Conservation (phyloP, 2,113 vertebrate species). For the Cyprichromis sp. region DNA sequence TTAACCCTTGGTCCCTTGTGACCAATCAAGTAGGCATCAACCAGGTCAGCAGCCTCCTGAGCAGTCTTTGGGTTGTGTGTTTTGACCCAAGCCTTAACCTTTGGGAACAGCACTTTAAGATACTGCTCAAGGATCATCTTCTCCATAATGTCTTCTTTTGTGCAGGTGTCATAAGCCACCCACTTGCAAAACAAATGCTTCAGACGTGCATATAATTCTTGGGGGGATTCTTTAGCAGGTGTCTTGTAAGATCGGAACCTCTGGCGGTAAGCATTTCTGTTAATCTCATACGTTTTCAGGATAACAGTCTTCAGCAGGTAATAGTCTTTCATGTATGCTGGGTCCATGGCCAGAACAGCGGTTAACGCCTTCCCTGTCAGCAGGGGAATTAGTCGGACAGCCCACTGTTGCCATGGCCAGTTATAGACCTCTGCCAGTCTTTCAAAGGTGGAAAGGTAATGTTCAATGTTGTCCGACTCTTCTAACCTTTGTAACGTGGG, state of each 20-base stretch:
- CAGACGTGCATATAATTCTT: not conserved
- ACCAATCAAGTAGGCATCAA: not conserved
- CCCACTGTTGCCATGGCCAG: not conserved
- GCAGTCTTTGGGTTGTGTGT: not conserved
- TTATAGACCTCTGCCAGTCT: not conserved
- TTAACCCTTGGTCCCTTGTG: not conserved
- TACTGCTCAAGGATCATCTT: not conserved
- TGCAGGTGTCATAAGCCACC: not conserved
- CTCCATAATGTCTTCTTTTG: not conserved
- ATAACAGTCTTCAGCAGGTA: not conserved
- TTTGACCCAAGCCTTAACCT: not conserved
- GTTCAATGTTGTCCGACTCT: not conserved
- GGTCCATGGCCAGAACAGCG: not conserved
- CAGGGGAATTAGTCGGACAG: not conserved
- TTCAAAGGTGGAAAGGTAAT: not conserved
- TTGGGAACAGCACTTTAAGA: not conserved
- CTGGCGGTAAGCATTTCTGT: not conserved
- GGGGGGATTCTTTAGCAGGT: not conserved
- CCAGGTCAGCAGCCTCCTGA: not conserved
- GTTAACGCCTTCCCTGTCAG: not conserved
- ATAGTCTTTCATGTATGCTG: not conserved
- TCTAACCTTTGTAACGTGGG: not conserved
- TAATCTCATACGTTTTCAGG: not conserved
- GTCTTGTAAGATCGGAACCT: not conserved
- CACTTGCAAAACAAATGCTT: not conserved